Percentiles rank a stretch among this genome's conserved stretches.
Evolutionary conservation across 2,113 vertebrate genomes (phyloP).

Genomic region (Telmatochromis sp.): DNA sequence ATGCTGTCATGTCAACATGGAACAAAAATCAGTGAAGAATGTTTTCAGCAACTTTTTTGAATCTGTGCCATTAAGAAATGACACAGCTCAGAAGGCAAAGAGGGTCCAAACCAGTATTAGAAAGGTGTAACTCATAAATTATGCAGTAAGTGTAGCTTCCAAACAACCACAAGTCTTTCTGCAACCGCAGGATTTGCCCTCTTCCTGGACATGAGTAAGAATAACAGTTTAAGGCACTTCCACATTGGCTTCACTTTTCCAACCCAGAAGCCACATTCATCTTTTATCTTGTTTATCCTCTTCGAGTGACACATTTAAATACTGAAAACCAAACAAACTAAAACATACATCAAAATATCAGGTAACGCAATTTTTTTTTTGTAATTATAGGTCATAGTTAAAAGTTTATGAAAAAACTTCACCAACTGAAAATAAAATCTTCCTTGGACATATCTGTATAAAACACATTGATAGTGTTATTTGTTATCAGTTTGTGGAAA

Average conservation of each 20-base stretch:
- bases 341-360: background rate
- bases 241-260: background rate
- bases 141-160: background rate
- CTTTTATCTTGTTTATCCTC: background rate
- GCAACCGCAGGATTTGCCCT: background rate
- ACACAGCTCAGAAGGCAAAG: background rate
- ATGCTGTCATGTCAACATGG: background rate
- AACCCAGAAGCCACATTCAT: background rate
- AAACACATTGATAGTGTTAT: background rate
- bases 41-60: background rate
- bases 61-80: background rate
- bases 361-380: background rate
- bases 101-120: background rate
- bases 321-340: background rate
- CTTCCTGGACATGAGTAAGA: background rate
- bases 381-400: background rate
- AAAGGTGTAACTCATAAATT: background rate
- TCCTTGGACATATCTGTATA: background rate
- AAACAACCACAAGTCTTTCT: background rate
- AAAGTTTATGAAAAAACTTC: background rate
- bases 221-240: background rate
- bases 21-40: background rate
- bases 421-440: background rate
- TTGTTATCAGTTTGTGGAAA: background rate
- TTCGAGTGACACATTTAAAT: background rate